Percentiles rank a stretch among this genome's conserved stretches.
phyloP scores from a whole-genome alignment of 2,888 invertebrate genomes.

The Drosophila mimica region DNA sequence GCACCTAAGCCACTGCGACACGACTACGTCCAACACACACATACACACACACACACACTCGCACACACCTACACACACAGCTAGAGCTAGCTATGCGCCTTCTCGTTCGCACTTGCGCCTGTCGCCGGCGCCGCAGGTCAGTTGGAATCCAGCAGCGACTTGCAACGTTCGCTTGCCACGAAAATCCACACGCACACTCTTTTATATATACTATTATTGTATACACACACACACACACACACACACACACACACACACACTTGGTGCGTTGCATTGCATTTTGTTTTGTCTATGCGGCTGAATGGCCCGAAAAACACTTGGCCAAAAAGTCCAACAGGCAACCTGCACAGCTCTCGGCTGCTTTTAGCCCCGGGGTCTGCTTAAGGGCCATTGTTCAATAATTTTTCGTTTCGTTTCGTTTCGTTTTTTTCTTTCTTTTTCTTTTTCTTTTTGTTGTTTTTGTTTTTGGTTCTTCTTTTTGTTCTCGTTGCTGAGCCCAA shows the following conservation, averaged over 20 bases:
- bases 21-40: conserved; percentile 12
- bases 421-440: conserved; percentile 2
- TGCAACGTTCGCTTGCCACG: conserved; percentile 50
- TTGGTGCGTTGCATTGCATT: conserved; percentile 1
- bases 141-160: conserved; percentile 56
- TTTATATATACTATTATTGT: conserved; percentile 18
- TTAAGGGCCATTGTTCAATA: conserved; percentile 57
- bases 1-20: conserved; percentile 72
- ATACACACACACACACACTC: background rate
- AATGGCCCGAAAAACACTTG: conserved; percentile 45
- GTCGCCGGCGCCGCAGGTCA: conserved; percentile 81
- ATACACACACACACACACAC: background rate
- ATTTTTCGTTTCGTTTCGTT: conserved; percentile 13
- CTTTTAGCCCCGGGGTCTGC: conserved; percentile 41
- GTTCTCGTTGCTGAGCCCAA: conserved; percentile 19
- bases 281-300: conserved; percentile 25
- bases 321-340: conserved; percentile 48
- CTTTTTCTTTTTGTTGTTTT: conserved; percentile 3
- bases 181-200: conserved; percentile 65
- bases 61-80: background rate
- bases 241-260: background rate
- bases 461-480: conserved; percentile 22
- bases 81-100: conserved; percentile 14
- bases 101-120: conserved; percentile 39
- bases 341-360: conserved; percentile 27